Conservation (phyloP, 2,797 vertebrate species). For the Coracias cyanogaster region DNA sequence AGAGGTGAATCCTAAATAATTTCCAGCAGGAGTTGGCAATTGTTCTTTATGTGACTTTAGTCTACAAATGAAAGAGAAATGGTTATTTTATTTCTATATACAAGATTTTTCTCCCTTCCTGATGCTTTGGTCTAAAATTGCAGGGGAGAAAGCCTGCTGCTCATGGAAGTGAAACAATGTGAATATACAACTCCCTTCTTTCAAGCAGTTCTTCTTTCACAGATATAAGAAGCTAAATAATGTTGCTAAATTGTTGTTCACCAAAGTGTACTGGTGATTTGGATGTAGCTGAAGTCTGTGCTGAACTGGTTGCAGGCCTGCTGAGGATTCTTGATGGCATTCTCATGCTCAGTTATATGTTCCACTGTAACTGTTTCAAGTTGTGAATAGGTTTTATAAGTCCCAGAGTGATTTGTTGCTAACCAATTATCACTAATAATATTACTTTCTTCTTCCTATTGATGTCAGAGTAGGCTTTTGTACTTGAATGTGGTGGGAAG, state of each 20-base stretch:
- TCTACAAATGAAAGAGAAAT: neutral
- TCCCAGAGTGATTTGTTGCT: conserved; percentile 10
- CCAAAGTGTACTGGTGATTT: neutral
- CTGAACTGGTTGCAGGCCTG: neutral
- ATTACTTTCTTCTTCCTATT: conserved; percentile 26
- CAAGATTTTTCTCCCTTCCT: neutral
- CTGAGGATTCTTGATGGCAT: neutral
- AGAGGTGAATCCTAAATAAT: neutral
- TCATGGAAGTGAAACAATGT: neutral
- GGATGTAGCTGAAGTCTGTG: neutral
- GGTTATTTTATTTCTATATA: neutral
- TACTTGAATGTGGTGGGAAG: conserved; percentile 30
- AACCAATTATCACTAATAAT: conserved; percentile 10
- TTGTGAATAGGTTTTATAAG: neutral
- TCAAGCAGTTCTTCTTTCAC: neutral
- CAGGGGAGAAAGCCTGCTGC: neutral
- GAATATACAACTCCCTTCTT: neutral
- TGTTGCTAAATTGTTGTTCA: neutral
- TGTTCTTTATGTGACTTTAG: neutral
- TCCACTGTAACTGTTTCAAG: neutral
- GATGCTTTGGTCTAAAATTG: neutral
- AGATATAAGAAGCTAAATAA: neutral
- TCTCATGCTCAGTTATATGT: neutral
- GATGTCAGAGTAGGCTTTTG: conserved; percentile 14
- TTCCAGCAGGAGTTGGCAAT: neutral